Base-by-base conservation (phyloP, 2,888 invertebrate genomes). In the Priocnemis perturbator region DNA sequence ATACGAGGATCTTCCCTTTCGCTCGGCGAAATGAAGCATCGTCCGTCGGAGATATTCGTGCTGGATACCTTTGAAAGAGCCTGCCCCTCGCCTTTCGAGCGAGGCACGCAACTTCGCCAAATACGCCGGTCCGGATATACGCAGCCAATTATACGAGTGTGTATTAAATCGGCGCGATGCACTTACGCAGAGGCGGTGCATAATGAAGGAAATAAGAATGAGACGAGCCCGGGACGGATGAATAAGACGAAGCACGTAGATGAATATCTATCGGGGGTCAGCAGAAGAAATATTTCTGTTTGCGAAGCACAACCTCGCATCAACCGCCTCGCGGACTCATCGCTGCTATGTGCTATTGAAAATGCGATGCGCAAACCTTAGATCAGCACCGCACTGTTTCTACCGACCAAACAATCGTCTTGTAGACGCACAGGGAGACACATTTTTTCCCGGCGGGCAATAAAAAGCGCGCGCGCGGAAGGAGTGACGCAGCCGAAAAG, bases 91-190 rank as follows among this genome's bases (percentile, higher is more conserved):
- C n/a, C n/a, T n/a, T n/a, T n/a, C 19, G 64, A 59, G 59, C 77
- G 67, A 60, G 77, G n/a, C n/a, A n/a, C n/a, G 71, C 67, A 65
- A 57, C 68, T 52, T 58, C 50, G 47, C 74, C 74, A 67, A 77
- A 77, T 77, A 71, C n/a, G n/a, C n/a, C n/a, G 60, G 74, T 62
- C 58, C 44, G 44, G 67, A 61, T 71, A 53, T 50, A 63, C 56
- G 67, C 30, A 58, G 71, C 71, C 71, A 77, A 77, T 77, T 77
- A 76, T 37, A 67, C 71, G 69, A 26, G 26, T 7, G 26, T 7
- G 26, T 7, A 26, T 26, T 26, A 26, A 26, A 4, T 7, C 26
- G 26, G 3, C 26, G 26, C 53, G 62, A 62, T 64, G 45, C 53
- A 19, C 50, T 7, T 14, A 26, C 64, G 63, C 19, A n/a, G 64